Evolutionary conservation across 2,113 vertebrate genomes (phyloP).

Genomic region (Ranitomeya variabilis): DNA sequence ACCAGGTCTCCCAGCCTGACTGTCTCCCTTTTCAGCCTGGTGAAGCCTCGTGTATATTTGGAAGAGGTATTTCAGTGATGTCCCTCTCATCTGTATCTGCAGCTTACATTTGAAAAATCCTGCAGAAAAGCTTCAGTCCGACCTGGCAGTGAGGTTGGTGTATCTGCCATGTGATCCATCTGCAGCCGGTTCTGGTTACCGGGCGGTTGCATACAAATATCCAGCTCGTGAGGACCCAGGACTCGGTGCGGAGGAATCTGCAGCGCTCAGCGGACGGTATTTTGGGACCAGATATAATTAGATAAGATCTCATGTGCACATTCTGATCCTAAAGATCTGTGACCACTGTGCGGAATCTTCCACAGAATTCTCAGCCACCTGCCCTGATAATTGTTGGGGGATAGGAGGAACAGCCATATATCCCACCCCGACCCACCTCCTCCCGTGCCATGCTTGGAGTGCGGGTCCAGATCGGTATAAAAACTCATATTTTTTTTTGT

Average conservation of each 20-base stretch:
- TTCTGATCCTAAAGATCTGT: slow-evolving; percentile 26
- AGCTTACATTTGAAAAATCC: too few relatives aligned
- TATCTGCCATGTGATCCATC: background rate
- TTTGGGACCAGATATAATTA: slow-evolving; percentile 21
- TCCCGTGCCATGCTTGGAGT: background rate
- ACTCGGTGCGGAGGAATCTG: slow-evolving; percentile 2
- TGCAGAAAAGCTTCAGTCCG: background rate
- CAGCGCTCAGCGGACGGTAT: slow-evolving; percentile 22
- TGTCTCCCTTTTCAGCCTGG: too few relatives aligned
- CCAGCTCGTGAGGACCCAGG: background rate
- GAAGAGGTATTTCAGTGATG: too few relatives aligned
- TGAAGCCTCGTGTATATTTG: too few relatives aligned
- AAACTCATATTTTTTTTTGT: too few relatives aligned
- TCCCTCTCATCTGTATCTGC: too few relatives aligned
- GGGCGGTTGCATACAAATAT: background rate
- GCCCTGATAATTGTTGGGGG: background rate
- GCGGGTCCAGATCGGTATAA: too few relatives aligned
- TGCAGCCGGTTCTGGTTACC: background rate
- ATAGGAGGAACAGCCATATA: background rate
- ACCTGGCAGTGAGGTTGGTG: background rate
- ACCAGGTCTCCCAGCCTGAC: too few relatives aligned
- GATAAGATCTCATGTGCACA: slow-evolving; percentile 12
- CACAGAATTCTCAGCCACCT: background rate
- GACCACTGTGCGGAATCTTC: slow-evolving; percentile 6
- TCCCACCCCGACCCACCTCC: background rate